These are phyloP conservation scores for Xestia xanthographa DNA, from an alignment of 2,888 invertebrate species.

Conservation along the genomic window DNA sequence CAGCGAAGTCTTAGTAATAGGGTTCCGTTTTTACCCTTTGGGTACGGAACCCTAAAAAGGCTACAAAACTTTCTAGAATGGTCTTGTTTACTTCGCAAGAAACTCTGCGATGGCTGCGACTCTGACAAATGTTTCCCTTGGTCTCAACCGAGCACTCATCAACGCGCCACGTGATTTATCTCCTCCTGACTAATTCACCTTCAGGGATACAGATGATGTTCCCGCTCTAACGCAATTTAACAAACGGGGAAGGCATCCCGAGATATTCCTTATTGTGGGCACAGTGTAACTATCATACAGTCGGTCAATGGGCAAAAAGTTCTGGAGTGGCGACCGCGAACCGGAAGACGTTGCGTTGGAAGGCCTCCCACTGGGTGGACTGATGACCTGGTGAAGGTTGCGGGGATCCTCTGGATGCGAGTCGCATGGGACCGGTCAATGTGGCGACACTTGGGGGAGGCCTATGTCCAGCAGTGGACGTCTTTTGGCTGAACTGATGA, in stretches of 20 bases:
- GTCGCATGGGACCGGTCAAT: too few species aligned
- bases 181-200: constrained; percentile 45
- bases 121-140: constrained; percentile 46
- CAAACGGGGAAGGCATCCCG: constrained; percentile 3
- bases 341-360: too few species aligned
- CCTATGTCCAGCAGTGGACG: too few species aligned
- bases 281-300: background rate
- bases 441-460: too few species aligned
- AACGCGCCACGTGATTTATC: constrained; percentile 54
- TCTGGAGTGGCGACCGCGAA: too few species aligned
- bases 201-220: constrained; percentile 36
- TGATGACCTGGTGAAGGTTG: too few species aligned
- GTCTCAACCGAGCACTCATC: constrained; percentile 35
- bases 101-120: background rate
- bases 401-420: too few species aligned
- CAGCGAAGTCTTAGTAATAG: too few species aligned
- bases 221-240: constrained; percentile 32
- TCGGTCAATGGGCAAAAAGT: background rate
- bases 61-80: constrained; percentile 2
- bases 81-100: constrained; percentile 18
- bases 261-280: constrained; percentile 9
- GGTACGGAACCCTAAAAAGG: too few species aligned
- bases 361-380: too few species aligned
- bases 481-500: too few species aligned
- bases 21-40: too few species aligned